These are phyloP conservation scores for Cecropterus lyciades DNA, from an alignment of 1,140 invertebrate genomes.

Conservation along the genomic window DNA sequence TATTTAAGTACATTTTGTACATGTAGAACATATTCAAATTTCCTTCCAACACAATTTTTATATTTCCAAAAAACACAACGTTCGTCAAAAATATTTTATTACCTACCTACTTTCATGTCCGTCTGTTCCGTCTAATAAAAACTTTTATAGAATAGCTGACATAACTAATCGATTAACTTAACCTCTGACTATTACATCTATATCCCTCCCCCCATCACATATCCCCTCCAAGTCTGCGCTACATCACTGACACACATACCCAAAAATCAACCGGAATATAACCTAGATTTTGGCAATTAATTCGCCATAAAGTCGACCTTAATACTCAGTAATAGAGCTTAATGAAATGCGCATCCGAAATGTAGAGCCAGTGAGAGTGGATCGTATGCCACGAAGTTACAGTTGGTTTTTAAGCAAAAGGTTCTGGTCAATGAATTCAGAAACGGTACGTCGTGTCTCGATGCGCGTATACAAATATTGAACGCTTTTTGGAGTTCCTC, in stretches of 20 bases:
- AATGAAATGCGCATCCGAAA: slow-evolving; percentile 11
- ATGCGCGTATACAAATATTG: slow-evolving; percentile 54
- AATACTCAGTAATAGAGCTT: slow-evolving; percentile 33
- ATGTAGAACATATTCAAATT: too few species aligned
- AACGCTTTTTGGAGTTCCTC: slow-evolving; percentile 43
- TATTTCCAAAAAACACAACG: too few species aligned
- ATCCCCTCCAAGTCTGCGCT: slow-evolving; percentile 40
- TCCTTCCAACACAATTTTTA: too few species aligned
- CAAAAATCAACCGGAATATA: slow-evolving; percentile 64
- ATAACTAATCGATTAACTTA: slow-evolving; percentile 30
- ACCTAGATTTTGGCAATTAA: slow-evolving; percentile 61
- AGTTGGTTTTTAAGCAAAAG: background rate
- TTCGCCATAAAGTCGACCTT: slow-evolving; percentile 47
- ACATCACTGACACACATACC: slow-evolving; percentile 66
- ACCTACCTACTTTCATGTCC: too few species aligned
- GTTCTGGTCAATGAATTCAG: slow-evolving; percentile 47
- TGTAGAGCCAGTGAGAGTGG: background rate
- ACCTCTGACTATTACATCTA: slow-evolving; percentile 30
- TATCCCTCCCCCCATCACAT: slow-evolving; percentile 32
- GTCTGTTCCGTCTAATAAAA: too few species aligned
- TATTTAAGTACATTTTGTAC: too few species aligned
- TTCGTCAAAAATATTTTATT: too few species aligned
- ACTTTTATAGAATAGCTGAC: slow-evolving; percentile 14
- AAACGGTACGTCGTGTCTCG: slow-evolving; percentile 54
- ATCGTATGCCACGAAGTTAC: slow-evolving; percentile 4